phyloP scores from a whole-genome alignment of 1,140 invertebrate species.

The Leptopilina clavipes region DNA sequence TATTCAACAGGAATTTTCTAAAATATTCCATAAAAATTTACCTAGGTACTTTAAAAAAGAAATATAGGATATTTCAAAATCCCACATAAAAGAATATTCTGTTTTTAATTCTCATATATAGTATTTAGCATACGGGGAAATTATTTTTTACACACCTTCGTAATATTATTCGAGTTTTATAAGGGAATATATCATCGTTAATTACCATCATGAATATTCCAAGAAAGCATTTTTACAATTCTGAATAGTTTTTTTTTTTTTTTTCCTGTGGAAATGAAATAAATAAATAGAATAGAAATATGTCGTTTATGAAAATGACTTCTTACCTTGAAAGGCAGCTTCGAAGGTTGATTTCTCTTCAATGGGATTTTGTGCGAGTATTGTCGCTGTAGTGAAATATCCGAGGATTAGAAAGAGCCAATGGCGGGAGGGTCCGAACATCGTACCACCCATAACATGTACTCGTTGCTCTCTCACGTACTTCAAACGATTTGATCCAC shows the following conservation, averaged over 20 bases:
- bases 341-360: constrained; percentile 75
- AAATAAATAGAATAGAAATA: background rate
- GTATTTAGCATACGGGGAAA: no score
- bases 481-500: constrained; percentile 21
- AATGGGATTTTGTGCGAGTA: constrained; percentile 63
- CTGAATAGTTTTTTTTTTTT: background rate
- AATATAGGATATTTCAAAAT: no score
- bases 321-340: constrained; percentile 77
- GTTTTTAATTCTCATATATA: no score
- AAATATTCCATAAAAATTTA: no score
- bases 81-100: no score
- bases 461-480: constrained; percentile 40
- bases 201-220: no score
- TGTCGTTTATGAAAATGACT: background rate
- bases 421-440: constrained; percentile 57
- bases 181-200: no score
- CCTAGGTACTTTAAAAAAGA: no score
- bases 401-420: constrained; percentile 64
- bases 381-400: constrained; percentile 56
- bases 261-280: background rate
- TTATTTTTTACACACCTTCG: no score
- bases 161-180: no score
- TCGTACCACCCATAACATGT: constrained; percentile 56
- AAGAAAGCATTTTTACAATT: background rate
- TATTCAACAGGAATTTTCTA: no score